Base-by-base conservation (phyloP, 2,113 vertebrate species). In the Terrapene triunguis region DNA sequence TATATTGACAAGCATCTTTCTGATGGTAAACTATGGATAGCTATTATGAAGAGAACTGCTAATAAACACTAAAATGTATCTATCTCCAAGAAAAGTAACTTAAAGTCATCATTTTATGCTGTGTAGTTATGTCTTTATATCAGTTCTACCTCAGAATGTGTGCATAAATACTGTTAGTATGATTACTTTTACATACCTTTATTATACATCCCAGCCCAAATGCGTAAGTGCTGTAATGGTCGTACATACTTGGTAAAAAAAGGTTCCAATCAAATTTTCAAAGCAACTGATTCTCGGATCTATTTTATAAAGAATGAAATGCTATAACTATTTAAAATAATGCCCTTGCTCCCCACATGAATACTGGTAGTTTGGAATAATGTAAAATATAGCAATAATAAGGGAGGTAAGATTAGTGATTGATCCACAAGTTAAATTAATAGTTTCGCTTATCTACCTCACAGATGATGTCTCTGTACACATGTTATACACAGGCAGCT, bases 21-120 rank as follows among this genome's bases (percentile, higher is more conserved):
- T 95, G 89, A 94, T 92, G 93, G 81, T 94, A 97, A 97, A 94
- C 95, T 93, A 55, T 85, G 87, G 92, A 96, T 90, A 96, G 92
- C 93, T 96, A 92, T 85, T 85, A 81, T 89, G 92, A n/a, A 94
- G 84, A 84, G 95, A 93, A 92, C 87, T 97, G 95, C 95, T 97
- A 95, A 97, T 95, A 96, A 95, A 96, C 86, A 89, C 93, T 89
- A 65, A 65, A 65, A 65, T 65, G 62, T 35, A 65, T 65, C 62
- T 8, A 96, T 92, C 95, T 97, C 90, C 92, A 96, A 97, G 93
- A 35, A 42, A 93, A 97, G 90, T 42, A 38, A 74, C 38, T 42
- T 38, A n/a, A 74, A 21, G 38, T 74, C n/a, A 74, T 42, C 38
- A 74, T 42, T 74, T 42, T 74, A 74, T 42, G 69, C 95, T 94